A percentile compares a stretch with the other conserved stretches of the same genome.
These are phyloP conservation scores for Penaeus vannamei DNA, from an alignment of 1,140 invertebrate genomes.

Conservation along the genomic window DNA sequence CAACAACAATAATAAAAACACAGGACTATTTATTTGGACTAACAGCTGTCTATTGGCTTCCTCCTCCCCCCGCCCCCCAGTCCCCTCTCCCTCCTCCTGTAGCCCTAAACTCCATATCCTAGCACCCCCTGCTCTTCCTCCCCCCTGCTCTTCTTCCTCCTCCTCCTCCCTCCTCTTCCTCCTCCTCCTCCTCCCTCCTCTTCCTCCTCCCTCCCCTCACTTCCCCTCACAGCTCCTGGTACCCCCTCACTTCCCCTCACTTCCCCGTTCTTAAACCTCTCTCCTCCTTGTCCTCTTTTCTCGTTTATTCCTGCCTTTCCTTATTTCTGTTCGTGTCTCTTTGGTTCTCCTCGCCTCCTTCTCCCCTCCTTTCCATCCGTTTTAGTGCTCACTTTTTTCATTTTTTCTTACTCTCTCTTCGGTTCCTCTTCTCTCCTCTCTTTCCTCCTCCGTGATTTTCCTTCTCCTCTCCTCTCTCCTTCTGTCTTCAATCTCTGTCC, in stretches of 20 bases:
- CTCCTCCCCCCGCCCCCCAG: too few species aligned
- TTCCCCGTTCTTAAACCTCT: background rate
- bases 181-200: background rate
- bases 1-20: too few species aligned
- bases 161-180: background rate
- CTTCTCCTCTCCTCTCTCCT: background rate
- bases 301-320: background rate
- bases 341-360: background rate
- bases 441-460: background rate
- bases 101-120: too few species aligned
- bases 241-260: background rate
- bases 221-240: background rate
- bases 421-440: background rate
- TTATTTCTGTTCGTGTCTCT: constrained; percentile 1
- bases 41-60: too few species aligned
- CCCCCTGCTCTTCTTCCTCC: background rate
- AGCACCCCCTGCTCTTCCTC: background rate
- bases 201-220: background rate
- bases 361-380: background rate
- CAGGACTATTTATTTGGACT: too few species aligned
- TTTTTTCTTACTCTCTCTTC: background rate
- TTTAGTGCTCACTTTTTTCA: background rate
- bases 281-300: background rate
- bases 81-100: too few species aligned
- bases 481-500: background rate